Evolutionary conservation across 2,888 invertebrate genomes (phyloP), one percentile per base, ranked within the genome.

Genomic region (Fabriciana adippe): DNA sequence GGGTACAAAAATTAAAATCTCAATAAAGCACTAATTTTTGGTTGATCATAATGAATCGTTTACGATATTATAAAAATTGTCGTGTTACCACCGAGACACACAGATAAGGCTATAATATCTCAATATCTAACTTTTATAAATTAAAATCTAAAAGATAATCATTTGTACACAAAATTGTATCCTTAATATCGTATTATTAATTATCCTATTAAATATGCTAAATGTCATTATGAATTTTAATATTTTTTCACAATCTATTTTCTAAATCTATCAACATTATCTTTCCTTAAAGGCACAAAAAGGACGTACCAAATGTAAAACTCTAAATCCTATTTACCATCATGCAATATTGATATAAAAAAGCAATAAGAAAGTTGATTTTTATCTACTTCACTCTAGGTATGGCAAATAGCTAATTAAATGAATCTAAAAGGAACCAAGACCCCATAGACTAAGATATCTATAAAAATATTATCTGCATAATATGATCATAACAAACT

Each of bases 401-500:
- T 65, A 68, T 70, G 68, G 70, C 68, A 70, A 70, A 70, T 41
- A 41, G 18, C 45, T 70, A 68, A n/a, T 57, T 67, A 64, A 60
- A n/a, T 50, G 61, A 60, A 18, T 50, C 55, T 66, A 55, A 66
- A 31, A 61, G 61, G 59, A 61, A 66, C 55, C 66, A 61, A 61
- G 61, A 61, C 35, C 35, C 41, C 41, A 55, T 26, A 41, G 51
- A 60, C 48, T 26, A 35, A 18, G 45, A 50, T 13, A 31, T 26
- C 8, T 57, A 57, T 21, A 53, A 51, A 53, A 61, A 41, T 41
- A 51, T 61, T 61, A 41, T 61, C 51, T n/a, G 41, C 51, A 6
- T 26, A 26, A 35, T 60, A 48, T 51, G 35, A 60, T 60, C 51
- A 60, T 48, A 51, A 60, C 31, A 15, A 26, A 21, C 45, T 56